Evolutionary conservation across 2,113 vertebrate species (phyloP).

Genomic region (Indicator maculatus): DNA sequence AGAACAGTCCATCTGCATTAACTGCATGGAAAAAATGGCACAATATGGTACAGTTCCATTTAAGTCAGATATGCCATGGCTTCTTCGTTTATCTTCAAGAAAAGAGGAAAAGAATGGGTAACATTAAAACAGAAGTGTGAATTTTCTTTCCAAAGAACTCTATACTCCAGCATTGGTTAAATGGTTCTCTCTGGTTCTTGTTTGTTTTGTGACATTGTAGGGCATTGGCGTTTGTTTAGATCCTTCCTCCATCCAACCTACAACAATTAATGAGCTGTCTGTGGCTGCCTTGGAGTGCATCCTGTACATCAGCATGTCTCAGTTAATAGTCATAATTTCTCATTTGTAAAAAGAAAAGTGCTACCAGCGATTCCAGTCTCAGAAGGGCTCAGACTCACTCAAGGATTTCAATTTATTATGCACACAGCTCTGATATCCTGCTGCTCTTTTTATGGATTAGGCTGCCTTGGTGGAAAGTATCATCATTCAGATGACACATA

Average conservation of each 20-base stretch:
- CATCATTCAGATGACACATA: slow-evolving; percentile 48
- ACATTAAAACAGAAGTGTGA: background rate
- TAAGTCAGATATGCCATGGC: background rate
- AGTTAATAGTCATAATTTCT: slow-evolving; percentile 68
- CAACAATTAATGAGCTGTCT: slow-evolving; percentile 56
- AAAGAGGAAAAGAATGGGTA: background rate
- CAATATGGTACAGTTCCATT: background rate
- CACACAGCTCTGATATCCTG: slow-evolving; percentile 43
- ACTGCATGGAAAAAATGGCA: background rate
- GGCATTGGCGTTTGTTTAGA: slow-evolving; percentile 42
- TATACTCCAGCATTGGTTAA: background rate
- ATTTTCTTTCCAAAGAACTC: slow-evolving; percentile 10
- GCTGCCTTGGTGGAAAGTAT: slow-evolving; percentile 42
- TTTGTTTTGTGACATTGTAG: background rate
- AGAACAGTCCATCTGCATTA: background rate
- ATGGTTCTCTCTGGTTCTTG: background rate
- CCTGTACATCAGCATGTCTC: slow-evolving; percentile 54
- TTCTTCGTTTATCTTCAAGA: background rate
- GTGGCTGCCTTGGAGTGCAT: slow-evolving; percentile 65
- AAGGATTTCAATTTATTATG: slow-evolving; percentile 63
- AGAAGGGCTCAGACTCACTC: slow-evolving; percentile 48
- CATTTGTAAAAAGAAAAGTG: slow-evolving; percentile 52
- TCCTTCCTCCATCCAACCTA: slow-evolving; percentile 46
- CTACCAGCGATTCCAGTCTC: slow-evolving; percentile 28
- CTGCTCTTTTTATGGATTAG: slow-evolving; percentile 52